Evolutionary conservation across 2,113 vertebrate species (phyloP).

Genomic region (Neolamprologus sp.): DNA sequence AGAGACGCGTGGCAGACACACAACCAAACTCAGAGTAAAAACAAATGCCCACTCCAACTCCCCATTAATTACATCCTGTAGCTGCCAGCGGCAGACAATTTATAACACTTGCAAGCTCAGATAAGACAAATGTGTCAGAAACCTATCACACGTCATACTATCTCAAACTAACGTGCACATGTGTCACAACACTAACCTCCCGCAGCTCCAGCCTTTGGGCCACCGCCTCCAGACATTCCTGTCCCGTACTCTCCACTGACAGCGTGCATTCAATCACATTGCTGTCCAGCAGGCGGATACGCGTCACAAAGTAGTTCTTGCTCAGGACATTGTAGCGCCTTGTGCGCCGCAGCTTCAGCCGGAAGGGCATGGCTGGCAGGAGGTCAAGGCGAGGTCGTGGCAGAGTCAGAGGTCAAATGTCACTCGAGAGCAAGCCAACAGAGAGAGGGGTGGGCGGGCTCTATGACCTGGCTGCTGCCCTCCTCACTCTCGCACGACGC

Average conservation of each 20-base stretch:
- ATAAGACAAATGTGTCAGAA: background rate
- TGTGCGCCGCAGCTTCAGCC: slow-evolving; percentile 86
- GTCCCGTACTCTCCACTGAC: slow-evolving; percentile 92
- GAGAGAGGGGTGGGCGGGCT: slow-evolving; percentile 27
- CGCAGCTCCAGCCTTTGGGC: slow-evolving; percentile 90
- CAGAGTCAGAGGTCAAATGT: slow-evolving; percentile 54
- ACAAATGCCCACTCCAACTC: background rate
- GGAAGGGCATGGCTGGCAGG: slow-evolving; percentile 85
- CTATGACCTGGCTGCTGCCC: slow-evolving; percentile 32
- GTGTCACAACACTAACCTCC: slow-evolving; percentile 75
- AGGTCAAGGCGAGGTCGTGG: background rate
- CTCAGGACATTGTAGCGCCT: slow-evolving; percentile 94
- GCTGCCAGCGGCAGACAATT: background rate
- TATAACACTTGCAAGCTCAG: background rate
- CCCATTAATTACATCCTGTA: background rate
- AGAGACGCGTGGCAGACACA: background rate
- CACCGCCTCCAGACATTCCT: slow-evolving; percentile 94
- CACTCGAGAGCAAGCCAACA: slow-evolving; percentile 15
- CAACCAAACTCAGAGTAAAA: background rate
- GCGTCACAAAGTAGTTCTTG: slow-evolving; percentile 96
- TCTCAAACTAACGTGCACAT: background rate
- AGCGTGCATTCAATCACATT: slow-evolving; percentile 90
- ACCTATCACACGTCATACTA: background rate
- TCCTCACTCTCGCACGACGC: slow-evolving; percentile 56
- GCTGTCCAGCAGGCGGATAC: slow-evolving; percentile 88